phyloP scores from a whole-genome alignment of 2,888 invertebrate species.

The Aspidapion aeneum region DNA sequence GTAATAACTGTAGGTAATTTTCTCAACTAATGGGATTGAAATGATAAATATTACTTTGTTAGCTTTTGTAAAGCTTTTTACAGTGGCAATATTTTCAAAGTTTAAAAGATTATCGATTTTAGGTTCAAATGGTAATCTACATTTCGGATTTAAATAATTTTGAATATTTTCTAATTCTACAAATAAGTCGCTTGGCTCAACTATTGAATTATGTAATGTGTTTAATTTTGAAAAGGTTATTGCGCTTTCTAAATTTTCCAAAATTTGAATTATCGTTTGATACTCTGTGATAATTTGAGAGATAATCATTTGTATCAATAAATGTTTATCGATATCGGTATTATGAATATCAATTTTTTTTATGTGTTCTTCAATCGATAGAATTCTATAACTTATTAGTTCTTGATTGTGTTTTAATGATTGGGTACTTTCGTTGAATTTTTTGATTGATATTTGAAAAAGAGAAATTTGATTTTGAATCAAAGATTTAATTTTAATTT shows the following conservation, averaged over 20 bases:
- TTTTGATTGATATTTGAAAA: background rate
- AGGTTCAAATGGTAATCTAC: background rate
- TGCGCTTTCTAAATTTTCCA: conserved; percentile 1
- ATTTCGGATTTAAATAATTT: background rate
- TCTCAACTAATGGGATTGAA: too few species aligned
- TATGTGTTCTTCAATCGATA: background rate
- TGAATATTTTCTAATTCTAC: background rate
- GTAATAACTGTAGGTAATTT: too few species aligned
- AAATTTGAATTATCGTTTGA: background rate
- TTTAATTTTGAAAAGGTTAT: conserved; percentile 7
- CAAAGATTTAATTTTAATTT: background rate
- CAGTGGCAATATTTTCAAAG: background rate
- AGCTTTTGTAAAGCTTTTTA: background rate
- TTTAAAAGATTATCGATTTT: background rate
- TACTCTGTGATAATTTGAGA: too few species aligned
- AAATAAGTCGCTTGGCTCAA: background rate
- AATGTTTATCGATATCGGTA: too few species aligned
- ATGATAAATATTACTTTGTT: background rate
- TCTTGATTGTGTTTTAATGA: background rate
- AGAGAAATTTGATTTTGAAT: background rate
- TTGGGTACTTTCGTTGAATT: background rate
- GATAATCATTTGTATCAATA: background rate
- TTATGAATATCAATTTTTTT: background rate
- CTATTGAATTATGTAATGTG: conserved; percentile 2
- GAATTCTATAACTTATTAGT: too few species aligned